Evolutionary conservation across 2,888 invertebrate species (phyloP), one percentile per base, ranked within the genome.

Genomic region (Patella ulyssiponensis): DNA sequence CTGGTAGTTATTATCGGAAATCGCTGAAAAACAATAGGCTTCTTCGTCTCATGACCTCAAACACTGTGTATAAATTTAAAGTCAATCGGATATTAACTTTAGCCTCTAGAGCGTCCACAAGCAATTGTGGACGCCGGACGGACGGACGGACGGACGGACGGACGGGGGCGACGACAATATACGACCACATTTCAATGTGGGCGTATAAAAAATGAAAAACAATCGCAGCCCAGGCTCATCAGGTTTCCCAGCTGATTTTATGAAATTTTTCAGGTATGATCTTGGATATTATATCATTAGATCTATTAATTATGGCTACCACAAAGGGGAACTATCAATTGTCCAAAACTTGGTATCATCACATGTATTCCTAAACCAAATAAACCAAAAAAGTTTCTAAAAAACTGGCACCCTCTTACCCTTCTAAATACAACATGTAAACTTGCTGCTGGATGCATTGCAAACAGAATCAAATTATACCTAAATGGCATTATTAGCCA

Each of bases 321-420:
- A 64, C 15, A 77, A 23, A 23, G 75, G 54, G 1, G 69, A 75
- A 20, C n/a, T 80, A 51, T 79, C 75, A 15, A 70, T 71, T 2
- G 77, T 78, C 20, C 77, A 77, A 44, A 74, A 71, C 81, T 78
- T 52, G 81, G 81, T 20, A 73, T 78, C 17, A 80, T 80, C 17
- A 80, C 79, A 11, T 80, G 81, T 56, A 71, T 78, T 1, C 81
- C 78, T 14, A 79, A 79, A 69, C 69, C 69, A 73, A 52, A 80
- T 72, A 81, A 81, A 76, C 53, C 75, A 23, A 74, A 71, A 70
- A 11, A 17, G 3, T 74, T 51, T 12, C 27, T 14, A 15, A 76
- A 79, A 79, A 81, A 77, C 14, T 78, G 76, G 79, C 20, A 78
- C 52, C 79, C 74, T 17, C 71, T 64, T 20, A 64, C 64, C 1